Conservation (phyloP, 2,797 vertebrate genomes). For the Xenopus petersii region DNA sequence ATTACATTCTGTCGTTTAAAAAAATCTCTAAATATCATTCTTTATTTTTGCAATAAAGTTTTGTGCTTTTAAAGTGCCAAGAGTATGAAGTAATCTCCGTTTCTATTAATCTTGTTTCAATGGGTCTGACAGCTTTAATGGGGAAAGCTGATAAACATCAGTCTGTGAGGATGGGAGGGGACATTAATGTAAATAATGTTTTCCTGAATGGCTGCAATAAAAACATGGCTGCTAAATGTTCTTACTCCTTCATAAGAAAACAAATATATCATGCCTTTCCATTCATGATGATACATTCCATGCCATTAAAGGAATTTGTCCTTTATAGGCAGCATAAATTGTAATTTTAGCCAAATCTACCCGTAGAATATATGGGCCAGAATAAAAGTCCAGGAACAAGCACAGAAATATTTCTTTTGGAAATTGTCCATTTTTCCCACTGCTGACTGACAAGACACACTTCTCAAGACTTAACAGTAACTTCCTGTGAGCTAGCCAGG, state of each 20-base stretch:
- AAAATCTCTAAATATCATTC: slow-evolving; percentile 1
- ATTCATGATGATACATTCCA: slow-evolving; percentile 55
- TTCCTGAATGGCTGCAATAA: slow-evolving; percentile 58
- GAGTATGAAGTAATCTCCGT: slow-evolving; percentile 65
- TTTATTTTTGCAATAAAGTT: slow-evolving; percentile 9
- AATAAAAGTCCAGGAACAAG: slow-evolving; percentile 42
- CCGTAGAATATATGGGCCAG: slow-evolving; percentile 42
- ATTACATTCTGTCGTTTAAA: slow-evolving; percentile 10
- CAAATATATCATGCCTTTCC: slow-evolving; percentile 45
- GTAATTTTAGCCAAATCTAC: slow-evolving; percentile 50
- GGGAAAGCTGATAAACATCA: slow-evolving; percentile 69
- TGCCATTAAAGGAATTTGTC: slow-evolving; percentile 51
- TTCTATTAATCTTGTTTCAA: slow-evolving; percentile 67
- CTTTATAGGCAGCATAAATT: slow-evolving; percentile 49
- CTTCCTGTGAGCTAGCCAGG: slow-evolving; percentile 59
- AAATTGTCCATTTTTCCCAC: slow-evolving; percentile 44
- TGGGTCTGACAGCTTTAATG: slow-evolving; percentile 67
- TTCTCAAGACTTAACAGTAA: slow-evolving; percentile 60
- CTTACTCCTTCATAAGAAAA: slow-evolving; percentile 51
- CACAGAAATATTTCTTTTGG: slow-evolving; percentile 34
- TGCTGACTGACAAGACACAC: slow-evolving; percentile 61
- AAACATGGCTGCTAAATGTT: slow-evolving; percentile 53
- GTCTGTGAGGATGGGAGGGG: slow-evolving; percentile 66
- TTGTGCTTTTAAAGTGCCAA: slow-evolving; percentile 60
- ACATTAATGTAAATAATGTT: slow-evolving; percentile 63